Evolutionary conservation across 2,113 vertebrate genomes (phyloP), one percentile per base, ranked within the genome.

Genomic region (Talpa occidentalis): DNA sequence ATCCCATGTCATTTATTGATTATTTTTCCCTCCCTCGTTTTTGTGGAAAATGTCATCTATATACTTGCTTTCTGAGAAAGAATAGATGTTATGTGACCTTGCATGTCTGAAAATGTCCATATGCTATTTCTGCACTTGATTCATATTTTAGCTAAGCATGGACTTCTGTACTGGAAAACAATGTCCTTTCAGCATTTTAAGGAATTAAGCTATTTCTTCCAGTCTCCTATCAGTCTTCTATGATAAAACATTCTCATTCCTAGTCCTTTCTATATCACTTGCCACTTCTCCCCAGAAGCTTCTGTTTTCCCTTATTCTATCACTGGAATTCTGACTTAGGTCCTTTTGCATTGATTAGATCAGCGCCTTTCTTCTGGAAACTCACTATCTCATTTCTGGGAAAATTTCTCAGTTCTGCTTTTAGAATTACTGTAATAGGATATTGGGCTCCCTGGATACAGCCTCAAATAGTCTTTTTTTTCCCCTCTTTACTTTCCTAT

Each of bases 351-450:
- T 64, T 73, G 19, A 59, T 44, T 73, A 54, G 49, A 47, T 47
- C 37, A 80, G 66, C 24, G 28, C 0, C 64, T 84, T 86, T 91
- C 47, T 37, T 85, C 56, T 79, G 74, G 67, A 56, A 49, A 94
- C 73, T 91, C 37, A 85, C 21, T 35, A 54, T 44, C 42, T 56
- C 35, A 62, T 56, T 79, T 79, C 56, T 32, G 56, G 17, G 70
- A 84, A 67, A n/a, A 42, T n/a, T 67, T 21, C 40, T 70, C 60
- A 69, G 30, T 64, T 90, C 72, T 86, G 44, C 44, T 94, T 80
- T 66, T 91, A 91, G 56, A 91, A 59, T 54, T 94, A 56, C 54
- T 72, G 22, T 85, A 66, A 73, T 47, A 66, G 32, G 37, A 73
- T 40, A 15, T 47, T 37, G 26, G 32, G 7, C 69, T 64, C 40